Conservation (phyloP, 2,888 invertebrate species). For the Cerceris ruficornis region DNA sequence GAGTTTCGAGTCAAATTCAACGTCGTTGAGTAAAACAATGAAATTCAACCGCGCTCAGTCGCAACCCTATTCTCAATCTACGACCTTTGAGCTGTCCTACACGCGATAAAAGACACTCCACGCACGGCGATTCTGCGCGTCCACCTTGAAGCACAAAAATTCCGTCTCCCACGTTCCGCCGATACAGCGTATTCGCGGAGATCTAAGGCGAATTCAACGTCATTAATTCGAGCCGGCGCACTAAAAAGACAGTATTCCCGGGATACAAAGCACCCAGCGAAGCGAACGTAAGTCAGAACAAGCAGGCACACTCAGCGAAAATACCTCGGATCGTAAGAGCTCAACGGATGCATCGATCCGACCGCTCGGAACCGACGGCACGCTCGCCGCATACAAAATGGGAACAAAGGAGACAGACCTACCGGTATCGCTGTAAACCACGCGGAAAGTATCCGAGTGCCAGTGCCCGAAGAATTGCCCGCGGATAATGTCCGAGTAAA, state of each 20-base stretch:
- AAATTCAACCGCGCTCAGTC: no score
- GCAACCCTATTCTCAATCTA: no score
- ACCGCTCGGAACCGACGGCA: not conserved
- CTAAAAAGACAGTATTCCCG: not conserved
- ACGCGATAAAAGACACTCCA: no score
- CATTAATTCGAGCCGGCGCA: not conserved
- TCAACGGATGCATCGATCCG: slow-evolving; percentile 37
- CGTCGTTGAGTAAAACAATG: no score
- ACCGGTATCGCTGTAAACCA: slow-evolving; percentile 92
- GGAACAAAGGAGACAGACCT: slow-evolving; percentile 49
- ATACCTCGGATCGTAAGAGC: not conserved
- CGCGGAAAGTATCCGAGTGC: slow-evolving; percentile 94
- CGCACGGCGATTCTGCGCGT: no score
- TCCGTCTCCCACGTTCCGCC: no score
- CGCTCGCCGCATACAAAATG: slow-evolving; percentile 20
- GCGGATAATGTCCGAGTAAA: slow-evolving; percentile 90
- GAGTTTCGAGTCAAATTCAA: no score
- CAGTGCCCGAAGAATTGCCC: slow-evolving; percentile 97
- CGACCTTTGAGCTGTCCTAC: no score
- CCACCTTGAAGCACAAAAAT: no score
- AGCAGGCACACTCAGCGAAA: not conserved
- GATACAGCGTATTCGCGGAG: no score
- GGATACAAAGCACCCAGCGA: not conserved
- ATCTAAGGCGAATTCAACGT: not conserved
- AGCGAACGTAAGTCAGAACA: not conserved